Percentiles rank a stretch among this genome's conserved stretches.
phyloP scores from a whole-genome alignment of 2,888 invertebrate genomes.

The Seira musarum region DNA sequence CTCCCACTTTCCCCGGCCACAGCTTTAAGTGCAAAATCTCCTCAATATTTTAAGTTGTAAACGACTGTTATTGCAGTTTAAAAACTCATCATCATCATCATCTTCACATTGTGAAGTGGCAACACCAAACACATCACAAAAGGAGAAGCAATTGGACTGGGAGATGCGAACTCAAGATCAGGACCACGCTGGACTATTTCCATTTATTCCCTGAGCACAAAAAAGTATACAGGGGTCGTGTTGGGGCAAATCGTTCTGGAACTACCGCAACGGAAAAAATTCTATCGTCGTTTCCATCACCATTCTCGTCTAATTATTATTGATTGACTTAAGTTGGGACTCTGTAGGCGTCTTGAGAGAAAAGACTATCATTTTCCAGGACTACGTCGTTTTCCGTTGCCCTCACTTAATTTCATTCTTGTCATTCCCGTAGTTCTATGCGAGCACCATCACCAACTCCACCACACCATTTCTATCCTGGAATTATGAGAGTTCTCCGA shows the following conservation, averaged over 20 bases:
- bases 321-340: conserved; percentile 62
- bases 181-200: too few species aligned
- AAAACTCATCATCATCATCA: conserved; percentile 3
- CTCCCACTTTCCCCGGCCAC: too few species aligned
- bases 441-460: neutral
- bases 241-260: neutral
- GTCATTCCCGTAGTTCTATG: too few species aligned
- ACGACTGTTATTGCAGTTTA: conserved; percentile 5
- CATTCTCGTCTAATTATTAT: conserved; percentile 63
- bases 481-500: conserved; percentile 3
- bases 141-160: too few species aligned
- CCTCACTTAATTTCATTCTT: conserved; percentile 45
- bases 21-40: too few species aligned
- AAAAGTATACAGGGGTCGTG: neutral
- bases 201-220: too few species aligned
- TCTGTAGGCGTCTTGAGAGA: conserved; percentile 10
- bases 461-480: neutral
- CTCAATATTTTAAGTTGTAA: neutral
- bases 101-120: neutral
- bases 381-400: conserved; percentile 36
- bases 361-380: conserved; percentile 33
- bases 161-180: too few species aligned
- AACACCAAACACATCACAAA: neutral
- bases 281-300: conserved; percentile 48
- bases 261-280: neutral